Conservation (phyloP, 2,797 vertebrate species). For the Huso huso region DNA sequence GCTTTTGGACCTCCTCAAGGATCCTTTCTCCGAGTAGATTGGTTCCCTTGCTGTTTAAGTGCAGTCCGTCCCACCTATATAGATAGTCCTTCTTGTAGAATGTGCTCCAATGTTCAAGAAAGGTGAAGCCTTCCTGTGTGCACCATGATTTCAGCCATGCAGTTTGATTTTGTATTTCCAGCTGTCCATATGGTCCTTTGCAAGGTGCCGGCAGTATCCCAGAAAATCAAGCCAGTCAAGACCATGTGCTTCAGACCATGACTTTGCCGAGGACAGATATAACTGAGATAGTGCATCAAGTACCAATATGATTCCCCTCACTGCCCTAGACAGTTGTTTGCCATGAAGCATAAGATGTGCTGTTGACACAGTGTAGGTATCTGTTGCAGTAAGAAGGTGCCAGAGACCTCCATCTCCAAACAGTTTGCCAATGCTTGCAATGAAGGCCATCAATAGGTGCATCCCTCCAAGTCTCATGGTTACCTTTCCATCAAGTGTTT, state of each 20-base stretch:
- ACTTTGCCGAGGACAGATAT: conserved; percentile 10
- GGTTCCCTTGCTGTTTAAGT: no score
- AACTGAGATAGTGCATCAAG: conserved; percentile 10
- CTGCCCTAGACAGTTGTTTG: conserved; percentile 19
- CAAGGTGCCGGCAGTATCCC: no score
- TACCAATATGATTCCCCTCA: conserved; percentile 11
- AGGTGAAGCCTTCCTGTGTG: no score
- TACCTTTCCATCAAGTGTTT: conserved; percentile 9
- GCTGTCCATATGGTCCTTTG: no score
- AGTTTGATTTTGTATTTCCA: no score
- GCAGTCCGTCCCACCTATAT: no score
- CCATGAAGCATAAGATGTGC: conserved; percentile 17
- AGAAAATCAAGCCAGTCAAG: background rate
- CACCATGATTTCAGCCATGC: no score
- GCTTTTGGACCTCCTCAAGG: no score
- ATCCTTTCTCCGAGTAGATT: no score
- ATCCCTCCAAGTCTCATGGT: conserved; percentile 21
- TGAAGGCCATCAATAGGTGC: conserved; percentile 16
- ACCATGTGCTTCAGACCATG: conserved; percentile 15
- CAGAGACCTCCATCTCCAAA: conserved; percentile 8
- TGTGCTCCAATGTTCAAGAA: no score
- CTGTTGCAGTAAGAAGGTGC: background rate
- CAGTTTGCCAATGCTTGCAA: conserved; percentile 11
- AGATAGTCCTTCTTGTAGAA: no score
- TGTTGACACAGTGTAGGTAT: background rate